These are phyloP conservation scores for Balaeniceps rex DNA, from an alignment of 2,113 vertebrate genomes.

Conservation along the genomic window DNA sequence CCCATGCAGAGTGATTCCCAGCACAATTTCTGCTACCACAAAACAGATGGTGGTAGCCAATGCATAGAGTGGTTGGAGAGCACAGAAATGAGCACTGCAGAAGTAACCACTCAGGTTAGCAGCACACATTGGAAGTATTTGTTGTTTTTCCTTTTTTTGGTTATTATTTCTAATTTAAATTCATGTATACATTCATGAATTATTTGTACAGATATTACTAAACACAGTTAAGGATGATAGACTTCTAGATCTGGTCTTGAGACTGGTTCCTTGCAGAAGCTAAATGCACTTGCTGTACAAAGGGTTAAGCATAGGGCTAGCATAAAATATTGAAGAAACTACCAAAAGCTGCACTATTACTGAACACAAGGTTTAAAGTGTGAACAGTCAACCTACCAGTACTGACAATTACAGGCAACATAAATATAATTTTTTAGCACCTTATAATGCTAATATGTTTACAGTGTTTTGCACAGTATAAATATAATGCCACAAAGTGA, in stretches of 20 bases:
- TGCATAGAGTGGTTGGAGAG: neutral
- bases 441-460: neutral
- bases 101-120: neutral
- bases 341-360: neutral
- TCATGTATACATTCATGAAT: neutral
- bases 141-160: neutral
- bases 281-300: neutral
- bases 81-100: neutral
- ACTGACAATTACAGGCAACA: neutral
- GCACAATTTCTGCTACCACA: neutral
- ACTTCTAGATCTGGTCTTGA: neutral
- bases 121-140: neutral
- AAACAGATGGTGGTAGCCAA: neutral
- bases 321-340: neutral
- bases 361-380: neutral
- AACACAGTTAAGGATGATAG: neutral
- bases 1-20: neutral
- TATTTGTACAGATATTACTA: neutral
- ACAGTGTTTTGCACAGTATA: neutral
- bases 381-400: neutral
- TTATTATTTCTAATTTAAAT: neutral
- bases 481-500: neutral
- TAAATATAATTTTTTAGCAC: neutral
- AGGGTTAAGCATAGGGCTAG: neutral
- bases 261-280: neutral